Base-by-base conservation (phyloP, 2,797 vertebrate genomes). In the Podarcis siculus region DNA sequence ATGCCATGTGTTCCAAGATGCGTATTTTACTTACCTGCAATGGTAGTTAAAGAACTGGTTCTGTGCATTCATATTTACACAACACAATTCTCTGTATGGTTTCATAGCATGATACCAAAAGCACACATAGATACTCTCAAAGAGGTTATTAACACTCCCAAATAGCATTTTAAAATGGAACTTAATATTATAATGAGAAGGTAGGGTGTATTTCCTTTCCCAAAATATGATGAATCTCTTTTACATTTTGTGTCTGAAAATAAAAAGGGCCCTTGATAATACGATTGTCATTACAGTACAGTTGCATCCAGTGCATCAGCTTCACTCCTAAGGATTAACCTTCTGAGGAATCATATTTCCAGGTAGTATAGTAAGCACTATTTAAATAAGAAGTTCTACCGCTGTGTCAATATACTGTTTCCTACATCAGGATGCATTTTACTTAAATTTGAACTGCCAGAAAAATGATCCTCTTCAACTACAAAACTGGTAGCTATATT, bases 11-110 rank as follows among this genome's bases (percentile, higher is more conserved):
- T 32, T 32, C 66, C 58, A 55, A 82, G n/a, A 84, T 71, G 32
- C 76, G 12, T 55, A 83, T 77, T 66, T 86, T 78, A 88, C 81
- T 88, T 88, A 88, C 82, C 82, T 88, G 75, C 39, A 88, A 69
- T 19, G 30, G 8, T 25, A 23, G 35, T 71, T 58, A 45, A 83
- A 87, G 32, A 83, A 25, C 42, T 58, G 30, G 42, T 88, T 88
- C 66, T 79, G 75, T 72, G 21, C 76, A 72, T 83, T 69, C 75
- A 78, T 69, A 76, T 77, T 82, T n/a, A 78, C 61, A 88, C 45
- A 78, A 23, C 64, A 83, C 27, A 79, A 27, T 8, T 49, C 30
- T 79, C 19, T 58, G n/a, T 17, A 4, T 19, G 30, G 64, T 69
- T 78, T 27, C 30, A 42, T 21, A 71, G 55, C 35, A 78, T 66